Evolutionary conservation across 2,113 vertebrate genomes (phyloP).

Genomic region (Sebastes schlegelii): DNA sequence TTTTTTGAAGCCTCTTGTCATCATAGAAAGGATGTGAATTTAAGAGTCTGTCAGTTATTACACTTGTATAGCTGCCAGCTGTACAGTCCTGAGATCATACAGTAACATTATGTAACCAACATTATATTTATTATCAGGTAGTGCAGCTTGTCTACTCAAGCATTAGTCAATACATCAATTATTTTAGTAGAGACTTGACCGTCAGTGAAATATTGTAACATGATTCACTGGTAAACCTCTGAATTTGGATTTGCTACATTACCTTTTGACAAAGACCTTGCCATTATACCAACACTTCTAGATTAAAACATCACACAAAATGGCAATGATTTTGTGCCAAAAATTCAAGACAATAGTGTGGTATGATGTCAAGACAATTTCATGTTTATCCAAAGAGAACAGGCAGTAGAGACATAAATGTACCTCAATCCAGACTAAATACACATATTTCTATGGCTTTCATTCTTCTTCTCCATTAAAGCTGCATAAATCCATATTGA

Average conservation of each 20-base stretch:
- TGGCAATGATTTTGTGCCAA: background rate
- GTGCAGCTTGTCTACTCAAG: conserved; percentile 28
- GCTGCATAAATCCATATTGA: background rate
- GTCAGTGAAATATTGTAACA: background rate
- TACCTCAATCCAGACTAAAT: background rate
- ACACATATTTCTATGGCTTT: background rate
- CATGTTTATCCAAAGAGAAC: background rate
- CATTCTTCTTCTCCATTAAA: background rate
- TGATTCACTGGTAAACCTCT: background rate
- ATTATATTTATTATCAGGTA: conserved; percentile 34
- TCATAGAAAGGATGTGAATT: conserved; percentile 42
- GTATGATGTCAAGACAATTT: background rate
- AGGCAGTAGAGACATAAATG: background rate
- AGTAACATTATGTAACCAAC: conserved; percentile 32
- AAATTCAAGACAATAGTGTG: background rate
- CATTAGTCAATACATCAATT: conserved; percentile 11
- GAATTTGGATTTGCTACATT: background rate
- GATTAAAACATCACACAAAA: background rate
- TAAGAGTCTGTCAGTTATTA: conserved; percentile 56
- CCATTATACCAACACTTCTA: background rate
- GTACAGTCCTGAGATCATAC: conserved; percentile 35
- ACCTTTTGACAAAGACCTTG: background rate
- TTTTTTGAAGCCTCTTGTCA: conserved; percentile 43
- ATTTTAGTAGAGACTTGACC: conserved; percentile 21
- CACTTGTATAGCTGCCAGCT: conserved; percentile 24